Conservation (phyloP, 1,140 invertebrate genomes). For the Drosophila eugracilis region DNA sequence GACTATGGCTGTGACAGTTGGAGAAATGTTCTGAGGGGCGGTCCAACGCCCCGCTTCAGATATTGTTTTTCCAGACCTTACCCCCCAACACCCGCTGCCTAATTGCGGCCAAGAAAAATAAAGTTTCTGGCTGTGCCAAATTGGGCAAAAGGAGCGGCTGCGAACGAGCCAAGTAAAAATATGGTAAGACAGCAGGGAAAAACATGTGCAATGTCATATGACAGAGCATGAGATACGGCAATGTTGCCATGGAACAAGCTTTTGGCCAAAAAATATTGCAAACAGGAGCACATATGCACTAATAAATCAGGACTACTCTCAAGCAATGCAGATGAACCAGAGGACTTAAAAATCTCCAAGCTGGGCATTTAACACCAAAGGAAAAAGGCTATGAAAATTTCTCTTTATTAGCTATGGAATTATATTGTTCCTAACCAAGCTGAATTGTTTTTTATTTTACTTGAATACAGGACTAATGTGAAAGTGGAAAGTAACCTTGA, state of each 20-base stretch:
- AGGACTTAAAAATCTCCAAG: not conserved
- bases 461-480: no score
- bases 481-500: no score
- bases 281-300: constrained; percentile 12
- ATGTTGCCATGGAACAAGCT: constrained; percentile 7
- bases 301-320: constrained; percentile 17
- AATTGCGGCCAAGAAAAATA: constrained; percentile 58
- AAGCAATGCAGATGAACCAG: constrained; percentile 1
- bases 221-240: not conserved
- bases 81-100: constrained; percentile 12
- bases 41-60: not conserved
- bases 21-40: constrained; percentile 54
- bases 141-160: constrained; percentile 26
- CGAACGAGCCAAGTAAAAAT: constrained; percentile 11
- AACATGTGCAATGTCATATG: constrained; percentile 13
- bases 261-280: constrained; percentile 11
- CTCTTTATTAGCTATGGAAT: not conserved
- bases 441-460: no score
- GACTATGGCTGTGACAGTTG: constrained; percentile 56
- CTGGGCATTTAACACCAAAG: not conserved
- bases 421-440: not conserved
- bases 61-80: constrained; percentile 16
- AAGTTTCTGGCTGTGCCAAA: constrained; percentile 30
- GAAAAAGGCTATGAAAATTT: not conserved
- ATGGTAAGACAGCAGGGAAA: constrained; percentile 6